Conservation (phyloP, 2,113 vertebrate genomes). For the Halcyon malimbica region DNA sequence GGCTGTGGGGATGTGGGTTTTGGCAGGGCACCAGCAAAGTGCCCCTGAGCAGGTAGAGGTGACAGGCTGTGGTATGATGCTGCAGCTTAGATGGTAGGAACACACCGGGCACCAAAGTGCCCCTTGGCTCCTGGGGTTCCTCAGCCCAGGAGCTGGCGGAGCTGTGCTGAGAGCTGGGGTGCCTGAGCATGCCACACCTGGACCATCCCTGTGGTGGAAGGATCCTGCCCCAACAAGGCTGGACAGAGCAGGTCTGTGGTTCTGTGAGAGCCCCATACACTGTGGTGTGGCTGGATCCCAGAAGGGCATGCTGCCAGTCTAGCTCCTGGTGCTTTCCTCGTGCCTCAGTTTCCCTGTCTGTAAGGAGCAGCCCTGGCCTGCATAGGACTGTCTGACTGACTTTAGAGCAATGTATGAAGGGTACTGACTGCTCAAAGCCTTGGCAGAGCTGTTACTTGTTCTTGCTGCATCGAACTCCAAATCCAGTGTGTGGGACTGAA, state of each 20-base stretch:
- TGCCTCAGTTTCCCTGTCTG: neutral
- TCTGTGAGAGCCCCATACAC: neutral
- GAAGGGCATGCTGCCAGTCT: neutral
- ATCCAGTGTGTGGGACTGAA: rapidly evolving
- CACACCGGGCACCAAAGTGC: no score
- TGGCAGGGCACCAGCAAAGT: neutral
- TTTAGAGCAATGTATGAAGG: neutral
- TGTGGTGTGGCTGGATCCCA: rapidly evolving
- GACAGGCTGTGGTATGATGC: neutral
- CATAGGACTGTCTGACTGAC: neutral
- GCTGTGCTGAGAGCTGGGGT: neutral
- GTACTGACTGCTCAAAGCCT: neutral
- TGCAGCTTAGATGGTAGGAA: neutral
- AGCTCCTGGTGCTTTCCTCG: neutral
- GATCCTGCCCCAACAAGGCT: neutral
- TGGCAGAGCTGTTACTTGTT: neutral
- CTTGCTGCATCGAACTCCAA: neutral
- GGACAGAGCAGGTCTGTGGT: rapidly evolving
- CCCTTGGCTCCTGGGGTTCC: neutral
- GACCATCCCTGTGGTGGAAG: neutral
- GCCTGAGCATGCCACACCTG: neutral
- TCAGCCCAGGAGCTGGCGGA: rapidly evolving
- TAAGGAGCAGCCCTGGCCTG: neutral
- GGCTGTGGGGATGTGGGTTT: neutral
- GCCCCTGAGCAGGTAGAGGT: neutral